Evolutionary conservation across 2,888 invertebrate genomes (phyloP).

Genomic region (Thymelicus acteon): DNA sequence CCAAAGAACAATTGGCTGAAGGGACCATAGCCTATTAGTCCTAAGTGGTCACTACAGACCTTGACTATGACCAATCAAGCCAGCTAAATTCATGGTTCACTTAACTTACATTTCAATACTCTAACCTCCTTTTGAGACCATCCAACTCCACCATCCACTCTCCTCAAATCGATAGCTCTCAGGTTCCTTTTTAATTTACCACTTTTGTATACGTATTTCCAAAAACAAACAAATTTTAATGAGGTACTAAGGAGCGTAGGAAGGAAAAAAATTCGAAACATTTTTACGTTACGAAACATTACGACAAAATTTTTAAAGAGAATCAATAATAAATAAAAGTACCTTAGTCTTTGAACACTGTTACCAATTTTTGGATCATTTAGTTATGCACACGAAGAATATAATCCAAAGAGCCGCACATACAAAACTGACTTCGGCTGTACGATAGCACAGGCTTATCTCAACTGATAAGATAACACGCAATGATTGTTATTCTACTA

Average conservation of each 20-base stretch:
- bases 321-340: not conserved
- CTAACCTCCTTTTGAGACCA: no score
- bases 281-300: not conserved
- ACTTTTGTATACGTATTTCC: no score
- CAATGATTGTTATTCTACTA: conserved; percentile 74
- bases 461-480: conserved; percentile 70
- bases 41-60: no score
- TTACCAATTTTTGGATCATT: conserved; percentile 37
- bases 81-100: no score
- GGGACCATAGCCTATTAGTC: no score
- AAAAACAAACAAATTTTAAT: not conserved
- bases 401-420: conserved; percentile 55
- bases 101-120: no score
- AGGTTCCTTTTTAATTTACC: no score
- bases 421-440: conserved; percentile 62
- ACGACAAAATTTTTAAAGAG: not conserved
- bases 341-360: conserved; percentile 23
- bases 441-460: conserved; percentile 66
- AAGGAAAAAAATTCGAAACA: not conserved
- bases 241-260: no score
- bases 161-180: no score
- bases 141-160: no score
- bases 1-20: no score
- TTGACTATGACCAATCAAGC: no score
- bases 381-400: conserved; percentile 40